These are phyloP conservation scores for Nemurella pictetii DNA, from an alignment of 2,888 invertebrate genomes.

Conservation along the genomic window DNA sequence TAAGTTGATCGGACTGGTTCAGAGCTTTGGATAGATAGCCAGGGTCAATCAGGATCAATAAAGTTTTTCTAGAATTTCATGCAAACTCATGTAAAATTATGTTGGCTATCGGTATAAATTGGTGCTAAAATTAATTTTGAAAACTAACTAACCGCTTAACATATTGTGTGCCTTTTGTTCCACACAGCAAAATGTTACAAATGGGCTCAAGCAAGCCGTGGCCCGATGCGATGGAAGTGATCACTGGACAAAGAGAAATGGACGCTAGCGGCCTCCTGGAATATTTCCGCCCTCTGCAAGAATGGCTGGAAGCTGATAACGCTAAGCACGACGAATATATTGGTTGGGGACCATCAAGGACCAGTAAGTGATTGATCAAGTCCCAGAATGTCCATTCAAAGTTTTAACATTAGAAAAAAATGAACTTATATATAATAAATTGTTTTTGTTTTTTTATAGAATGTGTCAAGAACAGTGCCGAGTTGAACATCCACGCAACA, in stretches of 20 bases:
- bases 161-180: too few species aligned
- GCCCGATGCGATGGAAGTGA: constrained; percentile 53
- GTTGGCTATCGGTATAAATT: too few species aligned
- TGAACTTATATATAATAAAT: not conserved
- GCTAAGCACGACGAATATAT: constrained; percentile 25
- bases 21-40: too few species aligned
- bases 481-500: not conserved
- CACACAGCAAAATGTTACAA: constrained; percentile 63
- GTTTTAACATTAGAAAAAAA: not conserved
- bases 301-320: constrained; percentile 50
- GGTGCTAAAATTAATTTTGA: too few species aligned
- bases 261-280: constrained; percentile 50
- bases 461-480: constrained; percentile 8
- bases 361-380: not conserved
- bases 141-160: too few species aligned
- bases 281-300: constrained; percentile 50
- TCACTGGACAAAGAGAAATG: constrained; percentile 51
- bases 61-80: too few species aligned
- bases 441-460: not conserved
- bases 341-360: constrained; percentile 25
- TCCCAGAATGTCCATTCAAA: too few species aligned
- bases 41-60: too few species aligned
- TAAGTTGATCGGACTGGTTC: too few species aligned
- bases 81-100: too few species aligned
- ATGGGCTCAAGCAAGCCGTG: constrained; percentile 47